phyloP scores from a whole-genome alignment of 2,113 vertebrate genomes.

The Mesitornis unicolor region DNA sequence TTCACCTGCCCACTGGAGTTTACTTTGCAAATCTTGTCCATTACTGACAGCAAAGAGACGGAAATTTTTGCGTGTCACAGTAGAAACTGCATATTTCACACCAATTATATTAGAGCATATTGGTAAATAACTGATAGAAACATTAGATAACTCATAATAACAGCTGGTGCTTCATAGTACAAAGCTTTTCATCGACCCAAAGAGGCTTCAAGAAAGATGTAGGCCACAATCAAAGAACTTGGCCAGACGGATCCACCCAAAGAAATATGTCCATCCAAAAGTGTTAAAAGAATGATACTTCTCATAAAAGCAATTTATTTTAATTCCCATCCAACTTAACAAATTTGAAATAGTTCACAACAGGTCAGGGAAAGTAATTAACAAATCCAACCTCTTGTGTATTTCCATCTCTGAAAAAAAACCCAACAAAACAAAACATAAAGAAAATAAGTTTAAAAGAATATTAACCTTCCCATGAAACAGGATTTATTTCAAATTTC shows the following conservation, averaged over 20 bases:
- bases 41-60: not conserved
- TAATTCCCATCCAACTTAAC: not conserved
- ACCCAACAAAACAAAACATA: fast-evolving
- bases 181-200: not conserved
- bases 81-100: not conserved
- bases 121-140: not conserved
- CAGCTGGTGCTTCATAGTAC: not conserved
- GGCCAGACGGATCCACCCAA: not conserved
- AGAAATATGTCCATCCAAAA: not conserved
- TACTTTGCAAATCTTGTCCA: not conserved
- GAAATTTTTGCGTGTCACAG: not conserved
- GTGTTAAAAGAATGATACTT: not conserved
- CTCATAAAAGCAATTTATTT: not conserved
- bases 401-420: not conserved
- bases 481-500: not conserved
- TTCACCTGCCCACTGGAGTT: not conserved
- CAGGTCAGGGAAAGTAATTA: not conserved
- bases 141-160: not conserved
- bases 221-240: not conserved
- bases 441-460: not conserved
- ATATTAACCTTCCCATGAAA: not conserved
- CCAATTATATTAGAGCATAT: not conserved
- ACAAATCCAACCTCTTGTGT: not conserved
- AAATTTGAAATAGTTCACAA: not conserved
- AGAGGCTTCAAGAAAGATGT: not conserved